Conservation (phyloP, 2,113 vertebrate genomes). For the Verasper variegatus region DNA sequence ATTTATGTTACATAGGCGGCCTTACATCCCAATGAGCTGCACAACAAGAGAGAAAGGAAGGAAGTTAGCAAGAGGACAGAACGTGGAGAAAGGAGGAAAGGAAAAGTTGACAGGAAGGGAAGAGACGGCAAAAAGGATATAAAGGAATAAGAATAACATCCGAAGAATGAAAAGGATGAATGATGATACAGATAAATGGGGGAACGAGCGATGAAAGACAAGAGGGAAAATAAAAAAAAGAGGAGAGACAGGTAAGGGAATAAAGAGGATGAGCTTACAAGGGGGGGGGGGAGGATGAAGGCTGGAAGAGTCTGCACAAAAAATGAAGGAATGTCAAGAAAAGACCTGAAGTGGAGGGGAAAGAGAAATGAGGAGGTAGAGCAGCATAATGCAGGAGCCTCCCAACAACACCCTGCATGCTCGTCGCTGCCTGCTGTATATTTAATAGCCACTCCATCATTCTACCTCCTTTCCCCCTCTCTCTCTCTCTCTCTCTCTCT, state of each 20-base stretch:
- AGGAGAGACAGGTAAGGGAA: not conserved
- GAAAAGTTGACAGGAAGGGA: not conserved
- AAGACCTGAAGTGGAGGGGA: conserved; percentile 31
- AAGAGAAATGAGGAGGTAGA: conserved; percentile 32
- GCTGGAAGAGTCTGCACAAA: not conserved
- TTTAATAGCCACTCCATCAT: conserved; percentile 85
- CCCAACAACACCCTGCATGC: conserved; percentile 85
- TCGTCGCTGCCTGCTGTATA: conserved; percentile 80
- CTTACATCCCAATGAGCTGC: conserved; percentile 33
- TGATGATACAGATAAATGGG: not conserved
- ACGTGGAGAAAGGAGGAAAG: not conserved
- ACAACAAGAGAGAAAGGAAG: not conserved
- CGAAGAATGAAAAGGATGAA: not conserved
- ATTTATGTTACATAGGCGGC: conserved; percentile 52
- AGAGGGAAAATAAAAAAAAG: not conserved
- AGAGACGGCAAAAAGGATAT: not conserved
- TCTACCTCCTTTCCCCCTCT: conserved; percentile 65
- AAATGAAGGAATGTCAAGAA: not conserved
- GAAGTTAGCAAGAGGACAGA: not conserved
- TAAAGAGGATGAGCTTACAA: too few species aligned
- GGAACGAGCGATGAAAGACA: not conserved
- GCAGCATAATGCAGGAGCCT: conserved; percentile 85
- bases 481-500: too few species aligned
- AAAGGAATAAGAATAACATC: not conserved
- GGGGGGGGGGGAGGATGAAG: too few species aligned